These are phyloP conservation scores for Tipula confusa DNA, from an alignment of 2,888 invertebrate species.

Conservation along the genomic window DNA sequence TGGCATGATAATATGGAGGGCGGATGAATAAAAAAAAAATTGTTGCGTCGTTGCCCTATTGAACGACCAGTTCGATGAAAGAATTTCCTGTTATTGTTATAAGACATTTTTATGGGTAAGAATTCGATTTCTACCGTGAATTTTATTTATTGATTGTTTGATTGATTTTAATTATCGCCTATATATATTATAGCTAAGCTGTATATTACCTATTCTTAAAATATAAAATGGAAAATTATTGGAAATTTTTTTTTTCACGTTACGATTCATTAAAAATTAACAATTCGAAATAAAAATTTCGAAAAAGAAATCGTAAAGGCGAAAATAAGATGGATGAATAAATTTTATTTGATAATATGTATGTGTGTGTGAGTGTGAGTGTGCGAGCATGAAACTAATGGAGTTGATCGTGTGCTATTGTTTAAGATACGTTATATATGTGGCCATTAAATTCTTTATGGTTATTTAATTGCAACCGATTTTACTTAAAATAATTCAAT, in stretches of 20 bases:
- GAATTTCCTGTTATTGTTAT: conserved; percentile 16
- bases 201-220: background rate
- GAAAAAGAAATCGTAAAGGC: background rate
- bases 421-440: background rate
- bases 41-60: background rate
- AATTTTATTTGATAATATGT: background rate
- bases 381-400: background rate
- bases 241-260: background rate
- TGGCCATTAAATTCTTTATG: background rate
- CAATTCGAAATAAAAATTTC: background rate
- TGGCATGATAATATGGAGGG: background rate
- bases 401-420: background rate
- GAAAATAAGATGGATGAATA: background rate
- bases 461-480: background rate
- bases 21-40: background rate
- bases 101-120: background rate
- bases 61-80: background rate
- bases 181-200: background rate
- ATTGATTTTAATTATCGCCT: conserved; percentile 14
- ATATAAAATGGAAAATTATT: background rate
- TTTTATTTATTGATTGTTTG: background rate
- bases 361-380: background rate
- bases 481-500: background rate
- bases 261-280: conserved; percentile 17
- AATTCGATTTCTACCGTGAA: conserved; percentile 4